Evolutionary conservation across 2,797 vertebrate species (phyloP), one percentile per base, ranked within the genome.

Genomic region (Silurus lanzhouensis): DNA sequence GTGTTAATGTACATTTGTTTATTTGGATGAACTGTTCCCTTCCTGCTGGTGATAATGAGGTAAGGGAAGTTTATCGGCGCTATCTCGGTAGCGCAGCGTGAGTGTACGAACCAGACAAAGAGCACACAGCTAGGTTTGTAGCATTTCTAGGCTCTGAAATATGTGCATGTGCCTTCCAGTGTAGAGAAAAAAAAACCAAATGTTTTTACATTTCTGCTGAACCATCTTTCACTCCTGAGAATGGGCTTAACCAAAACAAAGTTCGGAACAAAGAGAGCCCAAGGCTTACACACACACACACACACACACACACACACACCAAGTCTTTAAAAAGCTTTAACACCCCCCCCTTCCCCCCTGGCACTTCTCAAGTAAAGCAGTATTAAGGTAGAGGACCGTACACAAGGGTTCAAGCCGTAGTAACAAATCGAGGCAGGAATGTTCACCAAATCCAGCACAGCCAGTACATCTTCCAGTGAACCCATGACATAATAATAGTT

Each of bases 201-300:
- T 31, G 61, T 81, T 84, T 84, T 67, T 78, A 1, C 44, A n/a
- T 25, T 77, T 78, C 58, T 60, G 70, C 58, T 63, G 46, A 80
- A 10, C 66, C 38, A 13, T 83, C 57, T 52, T 81, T 86, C 83
- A 81, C 61, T 81, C 81, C 20, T 85, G 70, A 82, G 17, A 72
- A 55, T 7, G 60, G 38, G 27, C 82, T 83, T 85, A 67, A 74
- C 74, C 58, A 72, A 82, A 64, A 22, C 71, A 61, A 75, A 55
- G 13, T 20, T 31, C n/a, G 60, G 80, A 81, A 61, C 25, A 71
- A 38, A 82, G 44, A 64, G 25, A 17, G 58, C 46, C 25, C 60
- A 58, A 66, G 67, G 25, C 78, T 27, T 15, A 27, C 71, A 63
- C 17, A 76, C 52, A 75, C n/a, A n/a, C n/a, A n/a, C n/a, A n/a